These are phyloP conservation scores for Cygnus olor DNA, from an alignment of 2,797 vertebrate species.

Conservation along the genomic window DNA sequence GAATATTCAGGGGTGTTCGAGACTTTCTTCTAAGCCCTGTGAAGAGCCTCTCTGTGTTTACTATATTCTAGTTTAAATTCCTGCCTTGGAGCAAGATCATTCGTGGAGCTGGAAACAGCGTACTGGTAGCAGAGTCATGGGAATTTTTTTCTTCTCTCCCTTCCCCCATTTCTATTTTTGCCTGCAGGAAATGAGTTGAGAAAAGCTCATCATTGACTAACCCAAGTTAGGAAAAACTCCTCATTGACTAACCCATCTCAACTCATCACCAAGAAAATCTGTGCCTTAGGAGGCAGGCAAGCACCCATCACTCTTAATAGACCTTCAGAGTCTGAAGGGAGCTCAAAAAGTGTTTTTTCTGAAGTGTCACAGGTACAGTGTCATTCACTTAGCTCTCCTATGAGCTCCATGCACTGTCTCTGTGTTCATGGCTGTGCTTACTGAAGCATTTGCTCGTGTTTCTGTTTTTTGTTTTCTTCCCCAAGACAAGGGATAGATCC, in stretches of 20 bases:
- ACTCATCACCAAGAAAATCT: background rate
- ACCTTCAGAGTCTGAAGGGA: background rate
- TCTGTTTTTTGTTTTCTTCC: background rate
- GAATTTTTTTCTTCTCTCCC: background rate
- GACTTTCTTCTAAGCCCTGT: background rate
- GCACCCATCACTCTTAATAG: background rate
- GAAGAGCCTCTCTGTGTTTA: background rate
- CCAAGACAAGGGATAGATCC: background rate
- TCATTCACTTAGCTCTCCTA: background rate
- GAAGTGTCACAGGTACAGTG: background rate
- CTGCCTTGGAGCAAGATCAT: background rate
- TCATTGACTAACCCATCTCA: background rate
- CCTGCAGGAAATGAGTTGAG: background rate
- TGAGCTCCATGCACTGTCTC: background rate
- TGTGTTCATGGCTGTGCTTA: background rate
- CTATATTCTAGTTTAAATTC: background rate
- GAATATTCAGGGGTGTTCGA: background rate
- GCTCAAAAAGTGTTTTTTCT: background rate
- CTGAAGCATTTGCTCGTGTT: background rate
- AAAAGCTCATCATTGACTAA: background rate
- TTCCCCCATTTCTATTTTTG: background rate
- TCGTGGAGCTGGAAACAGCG: background rate
- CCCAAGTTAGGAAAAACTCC: background rate
- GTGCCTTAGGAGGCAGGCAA: background rate
- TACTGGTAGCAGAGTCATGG: background rate